These are phyloP conservation scores for Anagyrus pseudococci DNA, from an alignment of 2,888 invertebrate genomes.

Conservation along the genomic window DNA sequence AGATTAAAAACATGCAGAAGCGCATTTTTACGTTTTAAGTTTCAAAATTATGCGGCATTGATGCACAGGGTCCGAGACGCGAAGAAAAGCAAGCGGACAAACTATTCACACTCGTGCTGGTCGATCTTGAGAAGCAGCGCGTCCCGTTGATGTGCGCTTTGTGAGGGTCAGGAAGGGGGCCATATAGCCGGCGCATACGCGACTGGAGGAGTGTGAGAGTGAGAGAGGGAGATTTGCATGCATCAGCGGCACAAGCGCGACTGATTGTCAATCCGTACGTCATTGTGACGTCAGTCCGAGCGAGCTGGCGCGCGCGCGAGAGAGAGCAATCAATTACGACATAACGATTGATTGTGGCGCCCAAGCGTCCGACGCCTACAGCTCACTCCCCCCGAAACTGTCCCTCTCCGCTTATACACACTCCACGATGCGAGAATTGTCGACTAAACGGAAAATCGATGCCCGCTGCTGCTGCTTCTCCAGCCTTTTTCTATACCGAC, in stretches of 20 bases:
- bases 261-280: slow-evolving; percentile 61
- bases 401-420: no score
- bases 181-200: neutral
- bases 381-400: no score
- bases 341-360: slow-evolving; percentile 56
- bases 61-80: neutral
- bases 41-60: neutral
- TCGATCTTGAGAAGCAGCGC: slow-evolving; percentile 32
- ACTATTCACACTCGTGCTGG: no score
- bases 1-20: neutral
- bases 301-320: slow-evolving; percentile 48
- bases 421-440: no score
- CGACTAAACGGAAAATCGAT: no score
- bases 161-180: neutral
- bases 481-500: no score
- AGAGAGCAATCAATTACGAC: slow-evolving; percentile 59
- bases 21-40: no score
- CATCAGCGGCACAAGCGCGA: slow-evolving; percentile 60
- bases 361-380: no score
- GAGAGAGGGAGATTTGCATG: slow-evolving; percentile 54
- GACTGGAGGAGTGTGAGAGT: neutral
- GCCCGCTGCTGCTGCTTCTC: no score
- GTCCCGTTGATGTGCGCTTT: slow-evolving; percentile 6
- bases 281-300: slow-evolving; percentile 61
- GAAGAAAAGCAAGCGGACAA: no score